These are phyloP conservation scores for Chiroxiphia lanceolata DNA, from an alignment of 2,797 vertebrate species.

Conservation along the genomic window DNA sequence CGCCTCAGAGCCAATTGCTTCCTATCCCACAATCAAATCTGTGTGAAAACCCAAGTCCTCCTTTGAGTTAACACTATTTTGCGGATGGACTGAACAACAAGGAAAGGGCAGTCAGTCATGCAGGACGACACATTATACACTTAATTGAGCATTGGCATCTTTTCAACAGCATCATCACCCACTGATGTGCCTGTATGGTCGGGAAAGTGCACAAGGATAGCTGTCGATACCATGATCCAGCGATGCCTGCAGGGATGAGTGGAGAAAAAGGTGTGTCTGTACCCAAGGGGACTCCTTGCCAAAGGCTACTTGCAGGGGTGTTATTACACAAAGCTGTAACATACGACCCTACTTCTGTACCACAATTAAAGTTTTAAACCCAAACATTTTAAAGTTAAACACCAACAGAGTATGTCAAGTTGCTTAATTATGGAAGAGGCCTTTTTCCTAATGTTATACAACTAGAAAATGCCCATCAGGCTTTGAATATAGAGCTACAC, in stretches of 20 bases:
- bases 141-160: slow-evolving; percentile 1
- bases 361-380: not conserved
- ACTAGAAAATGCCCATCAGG: not conserved
- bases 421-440: not conserved
- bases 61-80: not conserved
- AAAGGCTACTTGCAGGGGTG: not conserved
- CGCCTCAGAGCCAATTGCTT: not conserved
- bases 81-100: not conserved
- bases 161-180: not conserved
- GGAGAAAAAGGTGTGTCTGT: not conserved
- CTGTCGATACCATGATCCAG: not conserved
- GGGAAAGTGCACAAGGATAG: not conserved
- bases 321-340: not conserved
- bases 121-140: not conserved
- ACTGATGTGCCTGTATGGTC: not conserved
- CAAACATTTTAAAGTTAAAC: not conserved
- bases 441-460: not conserved
- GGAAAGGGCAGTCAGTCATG: slow-evolving; percentile 1
- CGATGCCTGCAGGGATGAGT: accelerated
- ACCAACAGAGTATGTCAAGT: not conserved
- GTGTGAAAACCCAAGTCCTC: not conserved
- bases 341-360: accelerated
- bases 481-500: not conserved
- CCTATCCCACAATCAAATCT: not conserved
- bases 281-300: not conserved